Evolutionary conservation across 2,113 vertebrate species (phyloP), one percentile per base, ranked within the genome.

Genomic region (Halcyon malimbica): DNA sequence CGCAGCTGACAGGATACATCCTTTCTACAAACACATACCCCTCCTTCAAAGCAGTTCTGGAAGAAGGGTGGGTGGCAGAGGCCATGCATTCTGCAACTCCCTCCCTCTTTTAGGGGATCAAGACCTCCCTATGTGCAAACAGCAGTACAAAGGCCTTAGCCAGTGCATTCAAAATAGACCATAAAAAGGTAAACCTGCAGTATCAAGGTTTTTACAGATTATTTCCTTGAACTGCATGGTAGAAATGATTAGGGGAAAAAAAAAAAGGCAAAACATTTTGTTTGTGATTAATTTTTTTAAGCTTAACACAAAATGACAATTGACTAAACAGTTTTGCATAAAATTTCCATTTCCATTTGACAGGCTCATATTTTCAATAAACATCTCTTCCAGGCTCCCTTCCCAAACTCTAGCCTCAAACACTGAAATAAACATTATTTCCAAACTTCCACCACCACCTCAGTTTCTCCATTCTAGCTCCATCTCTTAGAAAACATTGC

Each of bases 311-410:
- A 87, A 93, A 26, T 62, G 63, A 57, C 75, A 82, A 68, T 85
- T 82, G 63, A 93, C 74, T 87, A 82, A 82, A 85, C 73, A 82
- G 60, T 73, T 94, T 90, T 82, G 87, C 46, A 68, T 69, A 79
- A 89, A 94, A 95, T 90, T 79, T 90, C 78, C 37, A 94, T 89
- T 95, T 89, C 87, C 37, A 73, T 82, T 95, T 93, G 81, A 84
- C 91, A 95, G 42, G 46, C 65, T 92, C 83, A 78, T 44, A 70
- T 67, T 92, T 95, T 46, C 77, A 78, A 67, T 80, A 86, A 97
- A 85, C 71, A 86, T 62, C 50, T 41, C 13, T 80, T 93, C 28
- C 59, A 89, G 41, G 41, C 41, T 94, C 44, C 9, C 18, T 13
- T 87, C 79, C 57, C 50, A 73, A 85, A 76, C 14, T 86, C 75